Evolutionary conservation across 2,888 invertebrate genomes (phyloP), one percentile per base, ranked within the genome.

Genomic region (Drosophila incognita): DNA sequence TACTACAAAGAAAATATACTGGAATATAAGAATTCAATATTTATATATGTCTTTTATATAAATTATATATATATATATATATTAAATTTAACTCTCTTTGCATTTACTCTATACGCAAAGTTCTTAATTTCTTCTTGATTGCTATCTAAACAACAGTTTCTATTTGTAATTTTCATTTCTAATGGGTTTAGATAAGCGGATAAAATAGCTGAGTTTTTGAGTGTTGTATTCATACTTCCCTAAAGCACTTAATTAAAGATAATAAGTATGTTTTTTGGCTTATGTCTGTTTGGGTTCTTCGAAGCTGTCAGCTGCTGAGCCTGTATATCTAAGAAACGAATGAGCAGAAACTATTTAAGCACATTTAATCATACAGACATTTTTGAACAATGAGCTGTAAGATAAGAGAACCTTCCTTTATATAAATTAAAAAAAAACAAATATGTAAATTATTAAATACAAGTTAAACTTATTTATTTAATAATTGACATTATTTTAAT

Each of bases 201-300:
- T 71, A 21, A n/a, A 6, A 11, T 13, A 56, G 51, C 60, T 36
- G 33, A 27, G 1, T 1, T 4, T 27, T 13, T 13, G 11, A 11
- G 21, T 13, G 2, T 13, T 29, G 7, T 21, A 18, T n/a, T 35
- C 24, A 1, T 38, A 62, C 27, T 33, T 52, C n/a, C 31, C n/a
- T n/a, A 31, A 29, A n/a, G 13, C 29, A 42, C 31, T 29, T 38
- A 31, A 64, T 40, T 73, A 60, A 40, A 46, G 51, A 24, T 38
- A 11, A 54, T 57, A 48, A 57, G 10, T 27, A 61, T 33, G 33
- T 60, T 76, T 58, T 54, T 64, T 46, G 61, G 65, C 79, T 74
- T 66, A 29, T 29, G 33, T 33, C 49, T 54, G 57, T 48, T 69
- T 60, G 4, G 48, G 24, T 31, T 53, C 51, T n/a, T 42, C 13